phyloP scores from a whole-genome alignment of 64 coral and sea anemone species.

The Orbicella faveolata region DNA sequence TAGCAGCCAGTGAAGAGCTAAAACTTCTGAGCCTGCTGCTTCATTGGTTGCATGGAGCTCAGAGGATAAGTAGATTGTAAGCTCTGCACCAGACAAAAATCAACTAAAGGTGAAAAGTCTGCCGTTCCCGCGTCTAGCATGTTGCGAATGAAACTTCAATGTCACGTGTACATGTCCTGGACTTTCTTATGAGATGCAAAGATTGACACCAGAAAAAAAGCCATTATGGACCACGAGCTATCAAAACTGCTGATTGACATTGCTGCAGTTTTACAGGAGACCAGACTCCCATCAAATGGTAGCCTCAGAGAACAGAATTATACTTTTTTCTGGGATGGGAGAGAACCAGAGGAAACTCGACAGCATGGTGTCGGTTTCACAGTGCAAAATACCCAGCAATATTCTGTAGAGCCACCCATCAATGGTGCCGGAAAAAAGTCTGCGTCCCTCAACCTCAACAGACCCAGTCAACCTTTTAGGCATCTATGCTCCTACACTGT shows the following conservation, averaged over 20 bases:
- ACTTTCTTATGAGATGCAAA: slow-evolving; percentile 23
- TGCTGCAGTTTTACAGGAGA: slow-evolving; percentile 50
- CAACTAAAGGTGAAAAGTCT: not conserved
- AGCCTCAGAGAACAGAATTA: slow-evolving; percentile 37
- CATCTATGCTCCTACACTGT: not conserved
- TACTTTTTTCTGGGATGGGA: slow-evolving; percentile 57
- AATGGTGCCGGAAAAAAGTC: not conserved
- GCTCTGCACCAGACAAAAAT: slow-evolving; percentile 31
- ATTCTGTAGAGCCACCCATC: not conserved
- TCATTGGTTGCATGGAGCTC: slow-evolving; percentile 34
- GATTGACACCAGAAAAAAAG: slow-evolving; percentile 33
- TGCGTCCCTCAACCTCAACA: slow-evolving; percentile 16
- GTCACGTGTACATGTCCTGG: slow-evolving; percentile 35
- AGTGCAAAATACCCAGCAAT: slow-evolving; percentile 2
- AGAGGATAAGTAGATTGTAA: slow-evolving; percentile 8
- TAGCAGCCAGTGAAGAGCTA: slow-evolving; percentile 33
- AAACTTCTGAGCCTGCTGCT: slow-evolving; percentile 19
- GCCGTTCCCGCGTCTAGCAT: slow-evolving; percentile 39
- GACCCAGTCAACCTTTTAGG: not conserved
- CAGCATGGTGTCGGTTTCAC: slow-evolving; percentile 57
- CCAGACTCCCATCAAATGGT: slow-evolving; percentile 28
- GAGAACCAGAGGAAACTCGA: slow-evolving; percentile 34
- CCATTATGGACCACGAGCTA: slow-evolving; percentile 50
- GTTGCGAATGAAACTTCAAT: slow-evolving; percentile 9
- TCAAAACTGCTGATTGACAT: slow-evolving; percentile 49